Evolutionary conservation across 2,888 invertebrate genomes (phyloP), one percentile per base, ranked within the genome.

Genomic region (Cordilura impudica): DNA sequence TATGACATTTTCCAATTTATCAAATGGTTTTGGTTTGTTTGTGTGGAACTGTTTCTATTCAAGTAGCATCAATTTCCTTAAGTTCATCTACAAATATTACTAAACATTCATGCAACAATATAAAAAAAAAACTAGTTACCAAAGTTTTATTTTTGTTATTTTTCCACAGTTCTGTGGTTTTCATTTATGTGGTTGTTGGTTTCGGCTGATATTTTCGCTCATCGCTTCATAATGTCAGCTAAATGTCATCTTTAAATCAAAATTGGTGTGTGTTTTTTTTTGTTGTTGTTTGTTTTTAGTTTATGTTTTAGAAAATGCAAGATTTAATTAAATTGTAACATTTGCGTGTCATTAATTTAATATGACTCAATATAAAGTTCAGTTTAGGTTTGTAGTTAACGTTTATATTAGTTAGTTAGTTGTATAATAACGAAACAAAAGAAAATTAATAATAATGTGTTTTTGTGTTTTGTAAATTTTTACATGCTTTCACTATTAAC

Each of bases 241-340:
- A 79, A 79, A 79, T 79, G 79, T 79, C 79, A 79, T 79, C 75
- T 79, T 71, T 75, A 61, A 74, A 71, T 74, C 74, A 78, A 61
- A 69, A 51, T 56, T 54, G 23, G 21, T 61, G 39, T 26, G 16
- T 5, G 35, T 66, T 65, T 58, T 14, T 12, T 29, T 45, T 54
- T 18, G 35, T 18, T 18, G 35, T 18, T 60, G 14, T 12, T 49
- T 43, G 60, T 39, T 19, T 63, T n/a, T n/a, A n/a, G n/a, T n/a
- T n/a, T n/a, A n/a, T n/a, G 8, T 14, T 49, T 43, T n/a, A n/a
- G 26, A 56, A 60, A 70, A 31, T 18, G 16, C 54, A 51, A 35
- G 21, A 47, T 75, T 74, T 79, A 79, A 79, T 79, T 79, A 75
- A 79, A 71, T 71, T 79, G 67, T 79, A 74, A 66, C 71, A 71